Evolutionary conservation across 2,113 vertebrate genomes (phyloP), one percentile per base, ranked within the genome.

Genomic region (Lathamus discolor): DNA sequence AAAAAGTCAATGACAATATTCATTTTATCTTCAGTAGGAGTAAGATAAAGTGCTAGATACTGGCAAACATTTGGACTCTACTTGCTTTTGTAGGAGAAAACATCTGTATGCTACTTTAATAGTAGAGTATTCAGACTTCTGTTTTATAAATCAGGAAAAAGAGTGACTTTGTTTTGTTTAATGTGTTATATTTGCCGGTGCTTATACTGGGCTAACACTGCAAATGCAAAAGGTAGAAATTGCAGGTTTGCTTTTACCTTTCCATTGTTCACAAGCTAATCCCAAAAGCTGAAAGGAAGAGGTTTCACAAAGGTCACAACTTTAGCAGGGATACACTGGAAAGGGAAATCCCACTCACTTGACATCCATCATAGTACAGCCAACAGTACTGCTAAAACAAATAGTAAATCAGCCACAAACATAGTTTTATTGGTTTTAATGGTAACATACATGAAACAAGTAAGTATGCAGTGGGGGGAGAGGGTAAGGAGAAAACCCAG

Each of bases 391-490:
- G 10, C 2, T 41, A 51, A 77, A 67, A 92, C 39, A 80, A 68
- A 54, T 19, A 63, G 52, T 13, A 64, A 77, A 68, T 27, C 17
- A 68, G 2, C 9, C 1, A 1, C 5, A 7, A 15, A 55, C 46
- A 19, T 1, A 64, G 3, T 27, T 62, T 46, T 29, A 3, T 3
- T 52, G 8, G 27, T 88, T 90, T 73, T 49, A 61, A 51, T 39
- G 7, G 24, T 35, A 35, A 1, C 28, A 49, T 2, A 17, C n/a
- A n/a, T 28, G 23, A 86, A 54, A 19, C 5, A 54, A 62, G 6
- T 33, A 73, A 61, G 5, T 31, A 49, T 8, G 6, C 0, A 3
- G 8, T 17, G 4, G 1, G 44, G 7, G 22, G 6, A 5, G 3
- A 1, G 4, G 13, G 4, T 61, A 69, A 64, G 16, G 15, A 76